These are phyloP conservation scores for Pterostichus madidus DNA, from an alignment of 2,888 invertebrate species.

Conservation along the genomic window DNA sequence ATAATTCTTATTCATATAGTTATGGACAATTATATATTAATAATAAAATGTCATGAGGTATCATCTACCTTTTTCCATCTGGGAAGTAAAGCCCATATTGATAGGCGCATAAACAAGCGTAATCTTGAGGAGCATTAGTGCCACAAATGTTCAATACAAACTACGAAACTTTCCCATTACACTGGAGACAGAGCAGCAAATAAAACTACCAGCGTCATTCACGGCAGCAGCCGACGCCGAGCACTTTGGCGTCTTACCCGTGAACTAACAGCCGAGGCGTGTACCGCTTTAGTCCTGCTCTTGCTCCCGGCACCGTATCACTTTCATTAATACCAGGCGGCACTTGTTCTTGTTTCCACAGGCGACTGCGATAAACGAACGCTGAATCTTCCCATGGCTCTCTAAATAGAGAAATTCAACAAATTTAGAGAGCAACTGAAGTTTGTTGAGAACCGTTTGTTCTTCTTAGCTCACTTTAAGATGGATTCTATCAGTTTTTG, in stretches of 20 bases:
- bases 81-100: constrained; percentile 6
- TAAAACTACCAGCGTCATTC: constrained; percentile 17
- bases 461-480: constrained; percentile 17
- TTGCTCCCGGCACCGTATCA: constrained; percentile 1
- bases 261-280: constrained; percentile 33
- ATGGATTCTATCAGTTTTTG: constrained; percentile 20
- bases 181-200: constrained; percentile 19
- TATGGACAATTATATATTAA: no score
- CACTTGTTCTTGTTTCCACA: constrained; percentile 21
- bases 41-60: no score
- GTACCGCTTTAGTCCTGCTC: constrained; percentile 4
- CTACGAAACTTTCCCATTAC: constrained; percentile 36
- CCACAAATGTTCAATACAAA: constrained; percentile 26
- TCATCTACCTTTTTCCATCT: neutral
- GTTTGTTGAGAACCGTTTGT: constrained; percentile 28
- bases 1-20: no score
- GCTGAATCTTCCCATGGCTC: constrained; percentile 25
- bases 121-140: constrained; percentile 31
- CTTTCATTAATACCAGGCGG: constrained; percentile 26
- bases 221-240: neutral
- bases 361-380: constrained; percentile 26
- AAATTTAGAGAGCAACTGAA: constrained; percentile 36
- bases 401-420: constrained; percentile 43
- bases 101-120: constrained; percentile 17
- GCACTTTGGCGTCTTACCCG: neutral